Evolutionary conservation across 2,113 vertebrate genomes (phyloP).

Genomic region (Actenoides lindsayi): DNA sequence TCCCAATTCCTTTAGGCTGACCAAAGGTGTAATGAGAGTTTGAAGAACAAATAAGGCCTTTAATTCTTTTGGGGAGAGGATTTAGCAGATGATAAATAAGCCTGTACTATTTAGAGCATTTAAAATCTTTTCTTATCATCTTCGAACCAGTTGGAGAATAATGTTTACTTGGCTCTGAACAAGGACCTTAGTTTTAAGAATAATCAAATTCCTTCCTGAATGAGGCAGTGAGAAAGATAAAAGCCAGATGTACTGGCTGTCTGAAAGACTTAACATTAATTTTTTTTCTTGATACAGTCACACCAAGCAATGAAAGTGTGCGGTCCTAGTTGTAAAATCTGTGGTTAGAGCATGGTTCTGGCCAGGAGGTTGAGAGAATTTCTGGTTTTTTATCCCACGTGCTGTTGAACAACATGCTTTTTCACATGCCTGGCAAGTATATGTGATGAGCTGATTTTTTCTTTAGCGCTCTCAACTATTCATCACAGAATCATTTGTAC

Average conservation of each 20-base stretch:
- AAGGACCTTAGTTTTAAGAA: constrained; percentile 31
- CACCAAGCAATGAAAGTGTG: constrained; percentile 18
- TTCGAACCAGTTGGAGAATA: background rate
- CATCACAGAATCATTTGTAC: background rate
- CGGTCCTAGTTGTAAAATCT: background rate
- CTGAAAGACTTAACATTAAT: background rate
- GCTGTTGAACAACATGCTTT: background rate
- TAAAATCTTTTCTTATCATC: background rate
- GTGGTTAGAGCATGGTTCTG: background rate
- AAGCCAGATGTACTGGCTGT: constrained; percentile 47
- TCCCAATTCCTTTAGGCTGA: background rate
- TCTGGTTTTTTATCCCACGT: background rate
- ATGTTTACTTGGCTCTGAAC: constrained; percentile 6
- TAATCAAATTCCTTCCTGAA: constrained; percentile 2
- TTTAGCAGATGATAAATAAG: background rate
- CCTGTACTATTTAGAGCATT: background rate
- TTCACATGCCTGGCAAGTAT: background rate
- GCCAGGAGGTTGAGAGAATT: background rate
- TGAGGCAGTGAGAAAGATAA: constrained; percentile 29
- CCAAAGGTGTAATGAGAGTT: background rate
- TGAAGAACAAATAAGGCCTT: background rate
- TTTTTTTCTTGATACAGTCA: constrained; percentile 54
- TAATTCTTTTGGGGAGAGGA: background rate
- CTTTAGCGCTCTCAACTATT: background rate
- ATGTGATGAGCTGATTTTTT: background rate